Evolutionary conservation across 2,888 invertebrate genomes (phyloP).

Genomic region (Cephus sareptanus): DNA sequence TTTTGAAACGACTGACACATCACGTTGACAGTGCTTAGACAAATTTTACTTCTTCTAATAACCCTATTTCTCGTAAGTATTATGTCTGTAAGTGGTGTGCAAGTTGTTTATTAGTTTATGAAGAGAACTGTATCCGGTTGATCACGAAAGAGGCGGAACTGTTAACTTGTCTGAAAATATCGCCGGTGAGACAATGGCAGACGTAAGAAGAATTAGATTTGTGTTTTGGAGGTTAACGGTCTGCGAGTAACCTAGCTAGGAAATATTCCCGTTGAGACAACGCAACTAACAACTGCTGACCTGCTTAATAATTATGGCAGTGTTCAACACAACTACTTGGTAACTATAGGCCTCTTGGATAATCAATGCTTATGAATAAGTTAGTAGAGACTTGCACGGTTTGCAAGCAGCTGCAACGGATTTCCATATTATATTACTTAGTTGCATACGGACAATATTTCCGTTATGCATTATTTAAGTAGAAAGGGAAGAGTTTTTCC

Average conservation of each 20-base stretch:
- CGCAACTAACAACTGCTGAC: constrained; percentile 16
- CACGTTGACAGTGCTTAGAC: background rate
- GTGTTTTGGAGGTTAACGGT: constrained; percentile 49
- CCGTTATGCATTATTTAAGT: background rate
- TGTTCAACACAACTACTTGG: background rate
- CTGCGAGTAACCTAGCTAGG: constrained; percentile 37
- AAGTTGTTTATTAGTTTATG: background rate
- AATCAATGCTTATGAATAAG: constrained; percentile 29
- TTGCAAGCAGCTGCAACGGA: constrained; percentile 13
- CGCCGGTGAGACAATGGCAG: background rate
- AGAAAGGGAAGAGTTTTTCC: background rate
- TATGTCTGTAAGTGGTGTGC: background rate
- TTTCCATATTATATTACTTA: constrained; percentile 14
- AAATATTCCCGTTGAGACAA: constrained; percentile 46
- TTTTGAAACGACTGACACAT: background rate
- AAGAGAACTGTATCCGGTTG: background rate
- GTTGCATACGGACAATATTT: background rate
- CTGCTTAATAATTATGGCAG: background rate
- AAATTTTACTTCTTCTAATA: background rate
- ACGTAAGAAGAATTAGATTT: constrained; percentile 11
- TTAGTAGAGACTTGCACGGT: constrained; percentile 23
- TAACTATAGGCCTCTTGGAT: constrained; percentile 12
- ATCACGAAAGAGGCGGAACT: background rate
- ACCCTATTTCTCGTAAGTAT: background rate
- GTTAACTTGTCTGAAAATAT: background rate